Conservation (phyloP, 2,113 vertebrate genomes). For the Tiliqua scincoides region DNA sequence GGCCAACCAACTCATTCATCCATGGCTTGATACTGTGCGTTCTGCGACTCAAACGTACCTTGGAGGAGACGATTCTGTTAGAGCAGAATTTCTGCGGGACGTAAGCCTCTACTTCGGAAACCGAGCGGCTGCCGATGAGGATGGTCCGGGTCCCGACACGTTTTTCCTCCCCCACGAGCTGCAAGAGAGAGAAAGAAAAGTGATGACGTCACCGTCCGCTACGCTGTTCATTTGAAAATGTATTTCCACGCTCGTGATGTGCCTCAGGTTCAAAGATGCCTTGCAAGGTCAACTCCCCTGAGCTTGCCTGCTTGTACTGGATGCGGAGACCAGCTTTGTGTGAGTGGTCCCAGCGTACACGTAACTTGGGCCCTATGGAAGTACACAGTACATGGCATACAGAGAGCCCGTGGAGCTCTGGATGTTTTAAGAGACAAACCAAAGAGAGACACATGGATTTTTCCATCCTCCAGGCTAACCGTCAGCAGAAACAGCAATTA, state of each 20-base stretch:
- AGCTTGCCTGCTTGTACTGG: no score
- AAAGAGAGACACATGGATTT: not conserved
- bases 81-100: constrained; percentile 92
- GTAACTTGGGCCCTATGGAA: no score
- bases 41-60: constrained; percentile 79
- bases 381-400: not conserved
- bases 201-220: not conserved
- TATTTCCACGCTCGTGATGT: not conserved
- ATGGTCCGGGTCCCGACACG: constrained; percentile 91
- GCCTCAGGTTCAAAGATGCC: constrained; percentile 1
- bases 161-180: constrained; percentile 92
- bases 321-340: no score
- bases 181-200: constrained; percentile 26
- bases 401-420: not conserved
- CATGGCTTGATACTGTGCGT: no score
- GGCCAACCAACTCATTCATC: no score
- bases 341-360: no score
- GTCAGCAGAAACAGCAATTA: not conserved
- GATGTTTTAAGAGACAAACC: not conserved
- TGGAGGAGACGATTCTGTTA: constrained; percentile 97
- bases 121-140: constrained; percentile 84
- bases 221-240: no score
- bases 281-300: not conserved
- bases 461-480: not conserved
- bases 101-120: constrained; percentile 80